phyloP scores from a whole-genome alignment of 2,797 vertebrate species.

The Alcedo atthis region DNA sequence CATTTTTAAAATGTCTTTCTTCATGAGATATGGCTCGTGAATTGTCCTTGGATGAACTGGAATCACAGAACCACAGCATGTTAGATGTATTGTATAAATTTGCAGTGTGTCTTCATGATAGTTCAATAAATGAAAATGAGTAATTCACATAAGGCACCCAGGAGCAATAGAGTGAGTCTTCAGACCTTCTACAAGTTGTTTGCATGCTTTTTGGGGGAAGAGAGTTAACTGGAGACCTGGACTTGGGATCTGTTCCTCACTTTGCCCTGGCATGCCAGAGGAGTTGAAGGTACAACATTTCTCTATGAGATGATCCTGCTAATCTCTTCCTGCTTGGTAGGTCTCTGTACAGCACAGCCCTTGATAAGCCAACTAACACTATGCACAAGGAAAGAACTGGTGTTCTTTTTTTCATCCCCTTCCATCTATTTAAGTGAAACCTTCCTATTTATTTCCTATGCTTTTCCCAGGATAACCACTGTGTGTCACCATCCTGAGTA shows the following conservation, averaged over 20 bases:
- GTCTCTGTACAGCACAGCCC: not conserved
- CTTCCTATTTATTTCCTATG: not conserved
- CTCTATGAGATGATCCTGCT: not conserved
- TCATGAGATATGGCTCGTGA: not conserved
- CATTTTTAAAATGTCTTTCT: not conserved
- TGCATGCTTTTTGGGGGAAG: fast-evolving
- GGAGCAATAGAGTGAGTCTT: not conserved
- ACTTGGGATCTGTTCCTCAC: not conserved
- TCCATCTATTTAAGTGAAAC: not conserved
- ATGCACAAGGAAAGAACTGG: not conserved
- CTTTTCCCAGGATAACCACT: not conserved
- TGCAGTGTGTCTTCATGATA: not conserved
- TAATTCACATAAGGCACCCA: not conserved
- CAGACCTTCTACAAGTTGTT: not conserved
- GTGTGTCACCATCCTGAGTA: not conserved
- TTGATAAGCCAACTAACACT: not conserved
- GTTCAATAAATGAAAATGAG: not conserved
- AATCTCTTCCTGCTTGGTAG: not conserved
- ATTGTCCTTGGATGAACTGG: not conserved
- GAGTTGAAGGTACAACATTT: not conserved
- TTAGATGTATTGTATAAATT: not conserved
- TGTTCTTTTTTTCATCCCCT: not conserved
- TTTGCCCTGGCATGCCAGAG: not conserved
- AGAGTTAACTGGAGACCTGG: not conserved
- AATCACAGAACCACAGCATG: not conserved